These are phyloP conservation scores for Atethmia centrago DNA, from an alignment of 2,888 invertebrate species.

Conservation along the genomic window DNA sequence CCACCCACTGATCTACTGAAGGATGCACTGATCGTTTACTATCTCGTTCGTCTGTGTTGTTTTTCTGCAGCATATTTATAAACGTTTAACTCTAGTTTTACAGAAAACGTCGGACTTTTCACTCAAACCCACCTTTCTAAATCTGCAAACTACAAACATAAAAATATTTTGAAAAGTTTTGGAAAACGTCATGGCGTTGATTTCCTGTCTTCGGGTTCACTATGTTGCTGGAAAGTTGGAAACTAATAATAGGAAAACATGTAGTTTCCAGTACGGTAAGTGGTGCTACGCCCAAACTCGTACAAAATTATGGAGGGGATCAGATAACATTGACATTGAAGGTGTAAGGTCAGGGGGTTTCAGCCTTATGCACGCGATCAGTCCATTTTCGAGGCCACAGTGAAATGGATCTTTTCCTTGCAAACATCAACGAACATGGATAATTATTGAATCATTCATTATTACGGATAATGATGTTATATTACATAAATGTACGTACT, in stretches of 20 bases:
- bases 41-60: constrained; percentile 23
- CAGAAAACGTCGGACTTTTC: constrained; percentile 48
- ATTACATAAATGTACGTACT: background rate
- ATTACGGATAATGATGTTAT: constrained; percentile 22
- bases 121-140: constrained; percentile 39
- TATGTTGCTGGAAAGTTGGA: constrained; percentile 8
- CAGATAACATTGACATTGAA: constrained; percentile 82
- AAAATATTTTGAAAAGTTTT: constrained; percentile 16
- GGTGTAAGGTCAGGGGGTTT: constrained; percentile 73
- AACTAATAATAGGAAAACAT: constrained; percentile 42
- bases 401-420: constrained; percentile 53
- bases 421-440: constrained; percentile 46
- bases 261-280: constrained; percentile 37
- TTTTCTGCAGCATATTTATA: constrained; percentile 34
- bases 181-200: constrained; percentile 3
- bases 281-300: constrained; percentile 61
- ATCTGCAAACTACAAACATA: constrained; percentile 21
- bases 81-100: constrained; percentile 38
- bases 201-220: constrained; percentile 30
- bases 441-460: constrained; percentile 40
- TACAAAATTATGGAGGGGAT: constrained; percentile 67
- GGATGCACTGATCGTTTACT: constrained; percentile 37
- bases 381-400: constrained; percentile 77
- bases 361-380: constrained; percentile 79
- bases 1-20: constrained; percentile 38